Evolutionary conservation across 37 sponge, comb jelly and placozoan species (phyloP).

Genomic region (Ianthella basta): DNA sequence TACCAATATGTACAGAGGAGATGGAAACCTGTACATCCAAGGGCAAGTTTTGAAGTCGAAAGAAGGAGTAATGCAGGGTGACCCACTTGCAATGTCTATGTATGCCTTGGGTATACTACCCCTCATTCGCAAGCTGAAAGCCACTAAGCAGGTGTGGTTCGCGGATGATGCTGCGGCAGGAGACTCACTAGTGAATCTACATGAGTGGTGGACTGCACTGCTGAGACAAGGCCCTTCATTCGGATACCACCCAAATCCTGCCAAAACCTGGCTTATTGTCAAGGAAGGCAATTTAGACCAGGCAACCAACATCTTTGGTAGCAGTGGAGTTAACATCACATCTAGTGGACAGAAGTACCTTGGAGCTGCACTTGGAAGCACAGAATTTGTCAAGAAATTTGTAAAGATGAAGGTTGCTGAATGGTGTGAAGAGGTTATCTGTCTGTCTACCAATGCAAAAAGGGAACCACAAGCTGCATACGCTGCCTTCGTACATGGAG

Average conservation of each 20-base stretch:
- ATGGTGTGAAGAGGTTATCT: no score
- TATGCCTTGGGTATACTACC: no score
- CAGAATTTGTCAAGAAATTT: not conserved
- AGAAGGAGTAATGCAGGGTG: not conserved
- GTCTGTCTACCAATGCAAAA: not conserved
- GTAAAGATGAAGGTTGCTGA: not conserved
- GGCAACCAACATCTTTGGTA: not conserved
- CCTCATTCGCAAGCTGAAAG: not conserved
- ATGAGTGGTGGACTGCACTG: not conserved
- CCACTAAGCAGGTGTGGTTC: not conserved
- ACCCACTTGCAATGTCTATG: no score
- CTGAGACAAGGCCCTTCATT: not conserved
- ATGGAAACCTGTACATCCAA: not conserved
- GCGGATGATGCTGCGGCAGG: conserved; percentile 2
- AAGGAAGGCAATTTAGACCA: not conserved
- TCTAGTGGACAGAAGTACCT: conserved; percentile 2
- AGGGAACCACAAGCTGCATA: conserved; percentile 2
- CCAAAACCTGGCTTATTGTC: conserved; percentile 1
- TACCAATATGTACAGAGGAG: not conserved
- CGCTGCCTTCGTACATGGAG: no score
- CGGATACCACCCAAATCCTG: not conserved
- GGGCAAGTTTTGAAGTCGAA: not conserved
- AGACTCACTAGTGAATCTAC: not conserved
- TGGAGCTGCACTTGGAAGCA: not conserved
- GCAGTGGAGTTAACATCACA: not conserved